Conservation (phyloP, 1,140 invertebrate species). For the Metopolophium dirhodum region DNA sequence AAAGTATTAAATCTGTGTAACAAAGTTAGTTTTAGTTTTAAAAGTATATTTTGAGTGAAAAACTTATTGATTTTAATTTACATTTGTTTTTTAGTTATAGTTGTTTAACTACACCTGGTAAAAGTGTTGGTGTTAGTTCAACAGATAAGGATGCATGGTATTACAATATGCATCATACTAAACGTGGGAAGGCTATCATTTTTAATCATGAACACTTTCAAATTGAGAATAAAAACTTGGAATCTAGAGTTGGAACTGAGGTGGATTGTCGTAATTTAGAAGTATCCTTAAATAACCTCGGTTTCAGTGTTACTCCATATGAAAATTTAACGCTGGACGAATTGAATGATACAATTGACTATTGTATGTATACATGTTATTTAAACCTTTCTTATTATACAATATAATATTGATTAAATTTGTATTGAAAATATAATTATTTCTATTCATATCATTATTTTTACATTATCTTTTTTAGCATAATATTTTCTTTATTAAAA, state of each 20-base stretch:
- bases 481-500: background rate
- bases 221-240: slow-evolving; percentile 64
- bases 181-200: slow-evolving; percentile 84
- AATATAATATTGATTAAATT: no score
- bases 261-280: slow-evolving; percentile 74
- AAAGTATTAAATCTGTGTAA: background rate
- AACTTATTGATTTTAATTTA: background rate
- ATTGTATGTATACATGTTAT: slow-evolving; percentile 38
- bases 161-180: slow-evolving; percentile 88
- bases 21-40: background rate
- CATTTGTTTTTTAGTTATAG: slow-evolving; percentile 1
- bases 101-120: slow-evolving; percentile 5
- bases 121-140: slow-evolving; percentile 60
- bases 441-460: no score
- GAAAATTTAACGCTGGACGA: slow-evolving; percentile 51
- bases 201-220: slow-evolving; percentile 87
- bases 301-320: slow-evolving; percentile 72
- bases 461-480: background rate
- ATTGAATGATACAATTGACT: slow-evolving; percentile 58
- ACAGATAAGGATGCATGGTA: slow-evolving; percentile 72
- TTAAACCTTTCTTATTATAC: background rate
- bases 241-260: slow-evolving; percentile 75
- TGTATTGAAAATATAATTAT: no score
- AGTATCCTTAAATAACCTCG: slow-evolving; percentile 71
- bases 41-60: background rate